A percentile compares a stretch with the other conserved stretches of the same genome.
These are phyloP conservation scores for Archocentrus centrarchus DNA, from an alignment of 2,113 vertebrate species.

Conservation along the genomic window DNA sequence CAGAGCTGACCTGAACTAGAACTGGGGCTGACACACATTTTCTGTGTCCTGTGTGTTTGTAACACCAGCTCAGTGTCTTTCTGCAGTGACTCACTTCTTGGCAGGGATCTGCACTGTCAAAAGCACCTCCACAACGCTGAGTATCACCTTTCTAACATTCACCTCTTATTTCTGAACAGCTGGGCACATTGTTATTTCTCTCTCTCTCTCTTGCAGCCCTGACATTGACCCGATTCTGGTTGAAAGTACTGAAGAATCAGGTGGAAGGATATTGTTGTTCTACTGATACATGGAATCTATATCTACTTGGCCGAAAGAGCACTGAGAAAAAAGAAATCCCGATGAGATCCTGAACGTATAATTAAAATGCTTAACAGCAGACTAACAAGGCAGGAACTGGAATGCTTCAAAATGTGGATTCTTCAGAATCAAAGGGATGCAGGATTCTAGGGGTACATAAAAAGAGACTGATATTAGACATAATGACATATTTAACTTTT, in stretches of 20 bases:
- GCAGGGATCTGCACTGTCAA: neutral
- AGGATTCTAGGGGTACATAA: neutral
- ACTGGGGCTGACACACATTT: neutral
- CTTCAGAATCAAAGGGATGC: neutral
- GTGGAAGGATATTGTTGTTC: too few relatives aligned
- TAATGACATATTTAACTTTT: too few relatives aligned
- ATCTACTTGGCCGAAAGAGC: too few relatives aligned
- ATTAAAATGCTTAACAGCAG: neutral
- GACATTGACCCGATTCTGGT: neutral
- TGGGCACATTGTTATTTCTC: neutral
- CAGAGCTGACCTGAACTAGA: constrained; percentile 31
- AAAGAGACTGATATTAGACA: neutral
- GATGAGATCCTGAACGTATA: neutral
- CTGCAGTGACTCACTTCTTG: constrained; percentile 34
- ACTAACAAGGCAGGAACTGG: neutral
- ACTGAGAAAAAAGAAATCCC: neutral
- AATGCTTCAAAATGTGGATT: neutral
- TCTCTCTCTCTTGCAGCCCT: neutral
- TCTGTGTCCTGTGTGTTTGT: neutral
- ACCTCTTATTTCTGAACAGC: constrained; percentile 19
- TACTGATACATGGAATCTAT: too few relatives aligned
- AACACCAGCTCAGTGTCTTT: neutral
- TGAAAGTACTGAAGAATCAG: neutral
- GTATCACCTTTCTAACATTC: constrained; percentile 36
- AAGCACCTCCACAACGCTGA: constrained; percentile 3